Base-by-base conservation (phyloP, 2,113 vertebrate species). In the Propithecus coquereli region DNA sequence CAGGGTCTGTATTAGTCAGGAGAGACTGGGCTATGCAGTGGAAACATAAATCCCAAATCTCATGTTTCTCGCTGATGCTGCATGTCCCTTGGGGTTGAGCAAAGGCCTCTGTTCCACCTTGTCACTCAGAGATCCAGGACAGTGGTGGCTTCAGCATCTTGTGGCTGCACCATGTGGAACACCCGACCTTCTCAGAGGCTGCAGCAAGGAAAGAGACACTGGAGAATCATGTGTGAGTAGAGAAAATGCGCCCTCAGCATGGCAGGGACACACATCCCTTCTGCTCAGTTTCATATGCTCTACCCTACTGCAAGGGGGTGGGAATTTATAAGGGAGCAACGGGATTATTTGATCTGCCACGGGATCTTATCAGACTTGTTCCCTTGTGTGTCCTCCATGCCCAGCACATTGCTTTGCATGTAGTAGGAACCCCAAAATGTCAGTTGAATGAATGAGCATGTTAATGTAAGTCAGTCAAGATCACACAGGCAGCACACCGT, bases 131-230 rank as follows among this genome's bases (percentile, higher is more conserved):
- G 52, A 57, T 16, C 61, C 32, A 25, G 82, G 52, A 34, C 11
- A 11, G 16, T 0, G 30, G 61, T 6, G 54, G 30, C 20, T 30
- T 76, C 45, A 22, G 63, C 1, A 17, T 37, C 59, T 11, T 34
- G 27, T 9, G 30, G n/a, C 59, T n/a, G 34, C 5, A 13, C 37
- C 23, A 1, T 30, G 23, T 37, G 27, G 45, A 52, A 57, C 11
- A 4, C 1, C 4, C 0, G 5, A 7, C 17, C 6, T 81, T n/a
- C 71, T 54, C 2, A 0, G n/a, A 8, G 32, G 37, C 47, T 37
- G 12, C 37, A 65, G 16, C 25, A 7, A 14, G 57, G 94, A 11
- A n/a, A 10, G n/a, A n/a, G 52, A 73, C 12, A 14, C 47, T 40
- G 54, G n/a, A 59, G 76, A 74, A 12, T 40, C 32, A 1, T 0